Evolutionary conservation across 2,797 vertebrate genomes (phyloP), one percentile per base, ranked within the genome.

Genomic region (Phataginus tricuspis): DNA sequence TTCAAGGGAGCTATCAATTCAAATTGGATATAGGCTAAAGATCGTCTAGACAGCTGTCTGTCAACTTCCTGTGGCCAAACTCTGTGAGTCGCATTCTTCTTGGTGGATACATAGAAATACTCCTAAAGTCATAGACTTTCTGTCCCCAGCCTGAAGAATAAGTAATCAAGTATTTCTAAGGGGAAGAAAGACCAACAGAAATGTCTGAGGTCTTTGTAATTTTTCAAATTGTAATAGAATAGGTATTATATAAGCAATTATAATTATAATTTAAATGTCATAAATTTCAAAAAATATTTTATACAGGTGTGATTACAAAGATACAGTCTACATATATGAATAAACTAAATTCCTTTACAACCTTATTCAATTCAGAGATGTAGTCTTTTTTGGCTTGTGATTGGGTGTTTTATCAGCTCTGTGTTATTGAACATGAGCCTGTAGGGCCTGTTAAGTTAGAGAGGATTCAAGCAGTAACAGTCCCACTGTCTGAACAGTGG

Each of bases 381-480:
- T 23, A 16, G 69, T 98, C 84, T 84, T 66, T 45, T 97, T 97
- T 96, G 92, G 42, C 96, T 98, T 97, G 86, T 97, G 96, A 78
- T 83, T 97, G 66, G 96, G 5, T 55, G 29, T 51, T 95, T 97
- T 82, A 95, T 84, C 85, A 96, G 85, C 57, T 97, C 94, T 80
- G 71, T 96, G 94, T 97, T 94, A 49, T 31, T 96, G 86, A 94
- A 88, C 79, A 23, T 97, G 96, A 97, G 88, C 95, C 94, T 87
- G 95, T 90, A 96, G 97, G 95, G 84, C 91, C 94, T 97, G 27
- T 93, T 98, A 95, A 66, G 80, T 95, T 97, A 96, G 63, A 94
- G 0, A 63, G 88, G 90, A 97, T 97, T 98, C 95, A 97, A 97
- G 86, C 96, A 84, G 14, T 9, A 39, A 51, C 1, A 64, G 19